Conservation (phyloP, 2,113 vertebrate species). For the Ursus arctos region DNA sequence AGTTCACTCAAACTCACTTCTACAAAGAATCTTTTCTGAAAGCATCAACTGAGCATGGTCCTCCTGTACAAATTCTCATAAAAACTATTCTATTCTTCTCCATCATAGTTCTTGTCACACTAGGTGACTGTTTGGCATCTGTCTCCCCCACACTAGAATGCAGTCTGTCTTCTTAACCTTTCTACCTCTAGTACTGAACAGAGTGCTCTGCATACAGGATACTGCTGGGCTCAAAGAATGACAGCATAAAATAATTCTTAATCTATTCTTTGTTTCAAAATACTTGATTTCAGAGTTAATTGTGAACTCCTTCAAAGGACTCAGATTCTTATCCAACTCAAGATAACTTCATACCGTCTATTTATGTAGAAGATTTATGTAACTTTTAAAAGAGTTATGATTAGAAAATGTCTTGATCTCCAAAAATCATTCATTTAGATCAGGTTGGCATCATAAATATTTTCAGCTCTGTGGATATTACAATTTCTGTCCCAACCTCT, state of each 20-base stretch:
- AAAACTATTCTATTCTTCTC: neutral
- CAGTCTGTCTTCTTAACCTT: neutral
- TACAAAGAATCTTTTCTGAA: neutral
- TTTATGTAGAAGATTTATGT: neutral
- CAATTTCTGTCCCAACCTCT: neutral
- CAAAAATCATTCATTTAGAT: slow-evolving; percentile 27
- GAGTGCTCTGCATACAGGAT: neutral
- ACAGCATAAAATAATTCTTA: neutral
- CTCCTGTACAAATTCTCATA: neutral
- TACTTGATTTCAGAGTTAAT: slow-evolving; percentile 3
- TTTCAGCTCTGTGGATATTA: neutral
- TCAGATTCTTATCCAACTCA: slow-evolving; percentile 32
- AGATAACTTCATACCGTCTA: neutral
- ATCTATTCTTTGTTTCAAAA: slow-evolving; percentile 39
- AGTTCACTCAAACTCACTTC: neutral
- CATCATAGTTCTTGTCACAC: neutral
- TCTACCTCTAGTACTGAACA: neutral
- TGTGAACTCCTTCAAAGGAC: slow-evolving; percentile 30
- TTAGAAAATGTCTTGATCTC: neutral
- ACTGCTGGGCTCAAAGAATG: neutral
- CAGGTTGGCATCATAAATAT: neutral
- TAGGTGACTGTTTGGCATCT: neutral
- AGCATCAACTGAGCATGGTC: neutral
- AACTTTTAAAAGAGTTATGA: neutral
- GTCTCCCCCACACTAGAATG: neutral